phyloP scores from a whole-genome alignment of 1,140 invertebrate genomes.

The Pogonomyrmex barbatus region DNA sequence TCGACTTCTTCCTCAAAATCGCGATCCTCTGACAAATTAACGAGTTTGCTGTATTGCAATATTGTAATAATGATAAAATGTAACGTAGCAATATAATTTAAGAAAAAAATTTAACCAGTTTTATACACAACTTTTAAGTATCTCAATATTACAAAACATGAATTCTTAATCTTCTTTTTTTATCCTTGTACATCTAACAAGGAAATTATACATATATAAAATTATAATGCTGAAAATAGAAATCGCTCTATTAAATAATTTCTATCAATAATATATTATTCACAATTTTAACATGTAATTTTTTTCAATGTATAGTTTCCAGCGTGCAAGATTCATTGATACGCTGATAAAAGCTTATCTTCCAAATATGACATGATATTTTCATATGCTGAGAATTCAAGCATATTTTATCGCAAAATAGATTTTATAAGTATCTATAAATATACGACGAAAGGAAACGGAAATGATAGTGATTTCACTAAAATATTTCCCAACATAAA shows the following conservation, averaged over 20 bases:
- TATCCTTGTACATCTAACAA: not conserved
- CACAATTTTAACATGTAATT: not conserved
- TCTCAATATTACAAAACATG: not conserved
- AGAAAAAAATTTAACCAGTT: not conserved
- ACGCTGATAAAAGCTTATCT: slow-evolving; percentile 39
- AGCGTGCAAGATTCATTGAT: slow-evolving; percentile 56
- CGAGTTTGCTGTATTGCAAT: not conserved
- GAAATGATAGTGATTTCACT: not conserved
- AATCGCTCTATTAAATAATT: not conserved
- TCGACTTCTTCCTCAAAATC: slow-evolving; percentile 54
- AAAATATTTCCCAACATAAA: not conserved
- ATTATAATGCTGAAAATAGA: not conserved
- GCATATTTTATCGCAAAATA: not conserved
- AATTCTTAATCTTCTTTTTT: not conserved
- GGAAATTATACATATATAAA: not conserved
- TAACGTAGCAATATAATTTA: not conserved
- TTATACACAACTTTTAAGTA: not conserved
- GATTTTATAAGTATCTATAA: not conserved
- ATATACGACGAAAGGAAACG: not conserved
- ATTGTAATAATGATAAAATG: slow-evolving; percentile 11
- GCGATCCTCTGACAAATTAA: not conserved
- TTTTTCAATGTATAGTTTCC: slow-evolving; percentile 26
- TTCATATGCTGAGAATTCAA: not conserved
- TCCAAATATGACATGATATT: not conserved
- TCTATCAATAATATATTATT: not conserved